Percentiles rank a stretch among this genome's conserved stretches.
phyloP scores from a whole-genome alignment of 2,797 vertebrate species.

The Melopsittacus undulatus region DNA sequence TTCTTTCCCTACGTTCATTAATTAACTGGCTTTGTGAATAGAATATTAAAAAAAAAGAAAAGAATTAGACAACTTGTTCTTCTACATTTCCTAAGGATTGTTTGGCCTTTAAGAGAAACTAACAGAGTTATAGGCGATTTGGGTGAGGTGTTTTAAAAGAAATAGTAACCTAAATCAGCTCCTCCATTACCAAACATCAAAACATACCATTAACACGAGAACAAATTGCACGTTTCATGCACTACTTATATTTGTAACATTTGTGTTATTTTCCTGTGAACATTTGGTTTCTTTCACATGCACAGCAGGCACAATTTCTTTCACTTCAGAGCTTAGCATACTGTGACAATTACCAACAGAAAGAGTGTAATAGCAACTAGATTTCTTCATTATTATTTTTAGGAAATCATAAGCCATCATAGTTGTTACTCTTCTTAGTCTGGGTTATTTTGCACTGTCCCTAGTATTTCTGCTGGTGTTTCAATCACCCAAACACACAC shows the following conservation, averaged over 20 bases:
- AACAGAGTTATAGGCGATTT: not conserved
- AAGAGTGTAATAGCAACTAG: rapidly evolving
- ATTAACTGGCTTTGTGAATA: not conserved
- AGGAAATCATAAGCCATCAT: not conserved
- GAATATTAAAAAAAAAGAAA: not conserved
- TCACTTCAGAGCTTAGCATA: not conserved
- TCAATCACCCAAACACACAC: not conserved
- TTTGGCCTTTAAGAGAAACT: not conserved
- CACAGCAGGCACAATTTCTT: not conserved
- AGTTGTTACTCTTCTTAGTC: not conserved
- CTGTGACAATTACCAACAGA: not conserved
- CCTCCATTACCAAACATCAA: not conserved
- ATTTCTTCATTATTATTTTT: not conserved
- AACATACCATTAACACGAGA: not conserved
- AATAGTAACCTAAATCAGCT: not conserved
- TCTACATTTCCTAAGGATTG: not conserved
- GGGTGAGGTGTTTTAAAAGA: not conserved
- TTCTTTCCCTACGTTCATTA: not conserved
- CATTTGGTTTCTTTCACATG: not conserved
- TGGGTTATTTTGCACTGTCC: not conserved
- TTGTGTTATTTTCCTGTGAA: not conserved
- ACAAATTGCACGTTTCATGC: not conserved
- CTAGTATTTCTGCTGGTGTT: not conserved
- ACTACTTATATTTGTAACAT: not conserved
- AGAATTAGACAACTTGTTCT: not conserved